These are phyloP conservation scores for Amiota minor DNA, from an alignment of 2,888 invertebrate genomes.

Conservation along the genomic window DNA sequence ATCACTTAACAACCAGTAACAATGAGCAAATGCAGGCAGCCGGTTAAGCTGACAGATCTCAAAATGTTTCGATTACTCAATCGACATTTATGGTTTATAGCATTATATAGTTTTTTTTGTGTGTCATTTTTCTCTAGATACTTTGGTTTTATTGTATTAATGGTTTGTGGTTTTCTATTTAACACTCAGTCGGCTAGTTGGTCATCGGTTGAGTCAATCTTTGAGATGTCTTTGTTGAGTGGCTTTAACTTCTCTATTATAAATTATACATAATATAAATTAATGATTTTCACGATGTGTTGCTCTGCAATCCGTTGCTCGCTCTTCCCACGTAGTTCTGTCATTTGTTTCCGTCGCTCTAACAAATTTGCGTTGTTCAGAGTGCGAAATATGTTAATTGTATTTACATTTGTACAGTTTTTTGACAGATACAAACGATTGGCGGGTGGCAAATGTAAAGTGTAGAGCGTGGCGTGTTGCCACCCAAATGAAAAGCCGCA, in stretches of 20 bases:
- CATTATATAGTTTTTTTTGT: conserved; percentile 18
- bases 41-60: conserved; percentile 22
- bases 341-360: not conserved
- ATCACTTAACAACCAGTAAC: not conserved
- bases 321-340: not conserved
- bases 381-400: conserved; percentile 1
- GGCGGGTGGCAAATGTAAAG: not conserved
- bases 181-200: no score
- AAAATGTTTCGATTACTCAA: conserved; percentile 43
- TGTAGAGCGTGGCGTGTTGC: not conserved
- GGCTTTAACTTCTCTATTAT: not conserved
- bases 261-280: conserved; percentile 54
- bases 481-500: conserved; percentile 6
- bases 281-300: conserved; percentile 58
- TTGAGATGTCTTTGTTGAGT: no score
- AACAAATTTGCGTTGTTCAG: not conserved
- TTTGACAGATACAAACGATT: no score
- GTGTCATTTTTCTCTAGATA: conserved; percentile 27
- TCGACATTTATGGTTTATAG: conserved; percentile 55
- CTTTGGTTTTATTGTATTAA: not conserved
- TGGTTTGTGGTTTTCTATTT: conserved; percentile 8
- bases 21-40: conserved; percentile 22
- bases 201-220: no score
- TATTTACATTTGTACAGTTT: not conserved
- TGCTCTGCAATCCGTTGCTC: not conserved